Conservation (phyloP, 2,113 vertebrate genomes). For the Pangasianodon hypophthalmus region DNA sequence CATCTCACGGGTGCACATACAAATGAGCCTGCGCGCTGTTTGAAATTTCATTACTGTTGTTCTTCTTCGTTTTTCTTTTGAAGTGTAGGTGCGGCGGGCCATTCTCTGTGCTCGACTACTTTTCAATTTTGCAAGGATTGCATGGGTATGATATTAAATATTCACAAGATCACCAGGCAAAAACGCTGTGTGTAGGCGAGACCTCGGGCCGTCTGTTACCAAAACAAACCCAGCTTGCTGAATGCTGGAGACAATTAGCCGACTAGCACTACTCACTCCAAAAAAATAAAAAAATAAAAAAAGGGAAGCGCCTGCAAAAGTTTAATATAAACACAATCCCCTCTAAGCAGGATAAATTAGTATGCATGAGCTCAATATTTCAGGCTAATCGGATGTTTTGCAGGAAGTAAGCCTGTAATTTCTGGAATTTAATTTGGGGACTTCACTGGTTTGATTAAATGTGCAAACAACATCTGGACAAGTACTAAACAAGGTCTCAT, state of each 20-base stretch:
- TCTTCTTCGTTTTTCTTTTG: constrained; percentile 34
- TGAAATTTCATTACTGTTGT: constrained; percentile 25
- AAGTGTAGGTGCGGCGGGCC: background rate
- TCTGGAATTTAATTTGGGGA: constrained; percentile 23
- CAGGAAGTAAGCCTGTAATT: constrained; percentile 32
- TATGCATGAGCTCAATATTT: constrained; percentile 36
- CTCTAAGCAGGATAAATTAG: constrained; percentile 38
- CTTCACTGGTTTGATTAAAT: background rate
- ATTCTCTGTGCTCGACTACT: constrained; percentile 13
- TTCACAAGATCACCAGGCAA: constrained; percentile 43
- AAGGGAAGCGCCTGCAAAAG: background rate
- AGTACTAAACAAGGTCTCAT: constrained; percentile 16
- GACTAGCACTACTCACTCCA: constrained; percentile 18
- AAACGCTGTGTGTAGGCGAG: constrained; percentile 25
- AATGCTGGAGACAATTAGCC: constrained; percentile 36
- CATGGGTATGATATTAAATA: constrained; percentile 46
- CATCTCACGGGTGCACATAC: constrained; percentile 31
- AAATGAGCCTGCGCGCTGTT: constrained; percentile 11
- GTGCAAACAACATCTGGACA: constrained; percentile 23
- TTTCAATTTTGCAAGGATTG: constrained; percentile 34
- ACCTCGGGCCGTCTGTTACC: constrained; percentile 36
- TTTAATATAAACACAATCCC: constrained; percentile 36
- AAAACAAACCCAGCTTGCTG: constrained; percentile 39
- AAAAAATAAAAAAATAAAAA: background rate
- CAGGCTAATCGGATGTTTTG: constrained; percentile 41